phyloP scores from a whole-genome alignment of 2,113 vertebrate species.

The Hippocampus comes region DNA sequence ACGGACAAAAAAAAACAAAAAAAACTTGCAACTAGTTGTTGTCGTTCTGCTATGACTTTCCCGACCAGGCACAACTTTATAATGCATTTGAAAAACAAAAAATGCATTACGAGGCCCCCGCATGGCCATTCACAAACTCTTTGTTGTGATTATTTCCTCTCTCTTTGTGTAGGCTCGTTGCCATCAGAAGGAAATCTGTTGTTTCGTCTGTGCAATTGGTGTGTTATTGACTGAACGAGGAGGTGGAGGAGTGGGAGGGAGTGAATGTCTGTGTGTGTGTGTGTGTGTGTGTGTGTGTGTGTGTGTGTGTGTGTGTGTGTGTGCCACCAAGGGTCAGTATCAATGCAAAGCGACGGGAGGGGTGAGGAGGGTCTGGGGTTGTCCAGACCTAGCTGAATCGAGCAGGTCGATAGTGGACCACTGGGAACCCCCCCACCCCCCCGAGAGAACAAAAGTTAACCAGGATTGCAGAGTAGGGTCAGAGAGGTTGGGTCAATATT shows the following conservation, averaged over 20 bases:
- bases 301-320: constrained; percentile 10
- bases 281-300: too few relatives aligned
- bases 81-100: not conserved
- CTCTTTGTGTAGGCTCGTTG: constrained; percentile 20
- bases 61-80: too few relatives aligned
- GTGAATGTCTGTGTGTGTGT: constrained; percentile 9
- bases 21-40: too few relatives aligned
- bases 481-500: constrained; percentile 28
- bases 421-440: constrained; percentile 16
- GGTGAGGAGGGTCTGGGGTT: not conserved
- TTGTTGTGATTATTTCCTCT: constrained; percentile 27
- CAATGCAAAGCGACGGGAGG: not conserved
- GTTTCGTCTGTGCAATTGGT: constrained; percentile 20
- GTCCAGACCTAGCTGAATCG: constrained; percentile 12
- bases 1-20: too few relatives aligned
- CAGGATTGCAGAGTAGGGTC: constrained; percentile 20
- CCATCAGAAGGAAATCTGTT: constrained; percentile 26
- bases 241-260: constrained; percentile 27
- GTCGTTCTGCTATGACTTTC: too few relatives aligned
- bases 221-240: constrained; percentile 26
- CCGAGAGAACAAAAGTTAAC: constrained; percentile 20
- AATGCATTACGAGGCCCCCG: not conserved
- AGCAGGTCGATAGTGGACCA: constrained; percentile 33
- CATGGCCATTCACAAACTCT: constrained; percentile 49
- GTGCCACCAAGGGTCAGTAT: constrained; percentile 19